A percentile compares a stretch with the other conserved stretches of the same genome.
Evolutionary conservation across 2,797 vertebrate genomes (phyloP).

Genomic region (Melanotaenia pygmaea): DNA sequence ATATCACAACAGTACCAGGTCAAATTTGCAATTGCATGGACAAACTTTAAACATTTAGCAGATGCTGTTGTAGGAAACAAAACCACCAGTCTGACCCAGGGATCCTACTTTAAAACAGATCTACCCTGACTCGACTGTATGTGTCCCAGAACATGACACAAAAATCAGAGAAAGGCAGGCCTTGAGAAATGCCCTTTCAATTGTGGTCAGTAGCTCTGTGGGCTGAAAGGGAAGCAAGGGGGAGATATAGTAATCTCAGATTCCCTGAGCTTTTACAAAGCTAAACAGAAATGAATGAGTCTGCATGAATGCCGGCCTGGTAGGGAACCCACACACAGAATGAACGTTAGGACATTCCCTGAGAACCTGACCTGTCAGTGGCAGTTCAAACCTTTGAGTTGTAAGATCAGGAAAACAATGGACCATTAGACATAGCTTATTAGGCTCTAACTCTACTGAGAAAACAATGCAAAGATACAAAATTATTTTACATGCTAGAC

Average conservation of each 20-base stretch:
- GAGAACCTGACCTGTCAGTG: slow-evolving; percentile 44
- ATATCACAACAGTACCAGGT: neutral
- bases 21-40: neutral
- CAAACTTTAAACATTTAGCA: neutral
- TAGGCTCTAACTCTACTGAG: slow-evolving; percentile 50
- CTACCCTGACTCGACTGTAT: slow-evolving; percentile 38
- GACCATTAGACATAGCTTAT: slow-evolving; percentile 69
- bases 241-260: slow-evolving; percentile 63
- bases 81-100: slow-evolving; percentile 30
- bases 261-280: slow-evolving; percentile 50
- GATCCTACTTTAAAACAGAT: slow-evolving; percentile 51
- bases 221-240: slow-evolving; percentile 46
- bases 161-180: slow-evolving; percentile 60
- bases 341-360: slow-evolving; percentile 65
- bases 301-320: slow-evolving; percentile 60
- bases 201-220: slow-evolving; percentile 56
- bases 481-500: slow-evolving; percentile 47
- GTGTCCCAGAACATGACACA: slow-evolving; percentile 49
- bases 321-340: slow-evolving; percentile 70
- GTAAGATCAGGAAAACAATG: slow-evolving; percentile 72
- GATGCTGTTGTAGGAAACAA: neutral
- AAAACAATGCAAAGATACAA: slow-evolving; percentile 63
- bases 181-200: slow-evolving; percentile 36
- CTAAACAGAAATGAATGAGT: slow-evolving; percentile 48
- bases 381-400: slow-evolving; percentile 56